Evolutionary conservation across 35 echinoderm and acorn worm species (phyloP).

Genomic region (Patiria miniata): DNA sequence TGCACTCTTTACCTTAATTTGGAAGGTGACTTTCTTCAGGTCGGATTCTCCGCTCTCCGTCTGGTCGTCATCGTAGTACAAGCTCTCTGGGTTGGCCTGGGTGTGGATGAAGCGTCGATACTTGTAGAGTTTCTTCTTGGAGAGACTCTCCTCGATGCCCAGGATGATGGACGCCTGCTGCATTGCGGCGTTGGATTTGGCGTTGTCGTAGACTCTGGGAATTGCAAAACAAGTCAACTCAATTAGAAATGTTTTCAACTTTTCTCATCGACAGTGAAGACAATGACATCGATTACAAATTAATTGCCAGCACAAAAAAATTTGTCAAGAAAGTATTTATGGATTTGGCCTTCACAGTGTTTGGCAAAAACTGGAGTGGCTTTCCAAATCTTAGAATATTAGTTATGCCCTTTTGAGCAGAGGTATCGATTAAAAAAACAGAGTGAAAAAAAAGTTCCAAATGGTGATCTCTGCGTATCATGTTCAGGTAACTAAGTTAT

Average conservation of each 20-base stretch:
- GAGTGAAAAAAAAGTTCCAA: no score
- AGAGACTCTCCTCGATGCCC: slow-evolving; percentile 74
- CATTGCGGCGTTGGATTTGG: slow-evolving; percentile 82
- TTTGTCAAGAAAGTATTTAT: neutral
- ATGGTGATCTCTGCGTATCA: no score
- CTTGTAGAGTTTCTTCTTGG: slow-evolving; percentile 42
- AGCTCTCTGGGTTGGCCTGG: slow-evolving; percentile 53
- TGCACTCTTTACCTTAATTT: slow-evolving; percentile 93
- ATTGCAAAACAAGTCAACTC: no score
- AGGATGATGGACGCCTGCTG: slow-evolving; percentile 89
- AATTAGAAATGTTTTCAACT: no score
- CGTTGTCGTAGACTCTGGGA: slow-evolving; percentile 94
- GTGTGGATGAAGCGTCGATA: slow-evolving; percentile 57
- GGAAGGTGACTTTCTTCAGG: slow-evolving; percentile 87
- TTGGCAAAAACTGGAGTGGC: neutral
- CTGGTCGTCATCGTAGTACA: slow-evolving; percentile 91
- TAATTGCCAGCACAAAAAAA: neutral
- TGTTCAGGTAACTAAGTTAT: no score
- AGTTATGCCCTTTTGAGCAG: no score
- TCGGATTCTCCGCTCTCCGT: slow-evolving; percentile 59
- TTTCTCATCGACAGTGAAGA: no score
- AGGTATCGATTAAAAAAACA: no score
- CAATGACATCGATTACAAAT: neutral
- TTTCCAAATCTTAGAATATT: neutral
- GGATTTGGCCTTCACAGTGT: neutral